These are phyloP conservation scores for Sylvia atricapilla DNA, from an alignment of 2,113 vertebrate genomes.

Conservation along the genomic window DNA sequence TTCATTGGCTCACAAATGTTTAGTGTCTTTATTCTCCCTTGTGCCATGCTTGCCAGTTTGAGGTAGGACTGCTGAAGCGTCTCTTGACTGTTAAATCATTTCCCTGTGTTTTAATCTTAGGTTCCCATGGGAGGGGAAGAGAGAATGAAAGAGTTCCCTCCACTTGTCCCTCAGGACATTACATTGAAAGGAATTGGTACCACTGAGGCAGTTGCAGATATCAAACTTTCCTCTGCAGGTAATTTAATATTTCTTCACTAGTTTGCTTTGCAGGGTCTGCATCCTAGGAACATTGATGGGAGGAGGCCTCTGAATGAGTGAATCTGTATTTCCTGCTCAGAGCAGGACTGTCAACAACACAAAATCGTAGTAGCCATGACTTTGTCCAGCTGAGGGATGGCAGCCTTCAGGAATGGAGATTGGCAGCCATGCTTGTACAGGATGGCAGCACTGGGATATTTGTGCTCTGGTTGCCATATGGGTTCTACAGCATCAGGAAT, in stretches of 20 bases:
- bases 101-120: conserved; percentile 52
- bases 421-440: not conserved
- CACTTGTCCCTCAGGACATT: conserved; percentile 81
- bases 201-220: conserved; percentile 84
- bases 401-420: not conserved
- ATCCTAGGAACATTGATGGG: not conserved
- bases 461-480: not conserved
- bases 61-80: not conserved
- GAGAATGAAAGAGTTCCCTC: conserved; percentile 87
- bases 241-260: conserved; percentile 12
- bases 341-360: not conserved
- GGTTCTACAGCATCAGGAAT: not conserved
- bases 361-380: not conserved
- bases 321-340: not conserved
- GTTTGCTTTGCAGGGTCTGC: not conserved
- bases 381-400: not conserved
- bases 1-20: not conserved
- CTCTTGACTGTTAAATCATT: not conserved
- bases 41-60: not conserved
- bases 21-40: not conserved
- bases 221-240: conserved; percentile 94
- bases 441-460: not conserved
- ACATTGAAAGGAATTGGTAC: conserved; percentile 75
- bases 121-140: conserved; percentile 88
- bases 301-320: not conserved